Evolutionary conservation across 2,888 invertebrate genomes (phyloP), one percentile per base, ranked within the genome.

Genomic region (Aphodius sticticus): DNA sequence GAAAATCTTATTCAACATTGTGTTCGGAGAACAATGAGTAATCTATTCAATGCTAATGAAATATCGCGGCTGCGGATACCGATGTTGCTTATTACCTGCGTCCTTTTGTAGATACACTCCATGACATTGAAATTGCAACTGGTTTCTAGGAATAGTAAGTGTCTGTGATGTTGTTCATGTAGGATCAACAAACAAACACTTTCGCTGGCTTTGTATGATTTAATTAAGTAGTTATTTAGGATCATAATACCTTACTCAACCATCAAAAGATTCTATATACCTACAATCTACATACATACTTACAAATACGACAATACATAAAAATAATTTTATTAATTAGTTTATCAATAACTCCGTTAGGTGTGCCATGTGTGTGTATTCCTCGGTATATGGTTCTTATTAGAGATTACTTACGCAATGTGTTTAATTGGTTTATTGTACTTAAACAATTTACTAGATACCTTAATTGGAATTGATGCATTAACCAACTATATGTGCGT

Each of bases 21-120:
- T 53, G 12, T 12, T 12, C 7, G 53, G 53, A 53, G 53, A 53
- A 53, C 53, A 53, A 53, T 53, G 53, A 53, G 9, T 53, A 53
- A 53, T 53, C 53, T 53, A 53, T 53, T 53, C 53, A 53, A 53
- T 53, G 53, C 53, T 53, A 53, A 53, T 53, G 53, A 53, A 53
- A 53, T 53, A 53, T 53, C 53, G 53, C 26, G 12, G 53, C 53
- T 53, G 12, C 12, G 53, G 53, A 53, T 53, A 53, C 53, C 53
- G 12, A 53, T 12, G 53, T 53, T 53, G 12, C 12, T 53, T 53
- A 12, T 53, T 53, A 53, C 12, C 7, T 53, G 53, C 53, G 12
- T 53, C 53, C 53, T 9, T 12, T 12, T 53, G 9, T 53, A 7
- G 12, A 53, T 53, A 53, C 53, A 53, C 53, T 53, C 2, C 12